Evolutionary conservation across 2,888 invertebrate species (phyloP), one percentile per base, ranked within the genome.

Genomic region (Lasioglossum morio): DNA sequence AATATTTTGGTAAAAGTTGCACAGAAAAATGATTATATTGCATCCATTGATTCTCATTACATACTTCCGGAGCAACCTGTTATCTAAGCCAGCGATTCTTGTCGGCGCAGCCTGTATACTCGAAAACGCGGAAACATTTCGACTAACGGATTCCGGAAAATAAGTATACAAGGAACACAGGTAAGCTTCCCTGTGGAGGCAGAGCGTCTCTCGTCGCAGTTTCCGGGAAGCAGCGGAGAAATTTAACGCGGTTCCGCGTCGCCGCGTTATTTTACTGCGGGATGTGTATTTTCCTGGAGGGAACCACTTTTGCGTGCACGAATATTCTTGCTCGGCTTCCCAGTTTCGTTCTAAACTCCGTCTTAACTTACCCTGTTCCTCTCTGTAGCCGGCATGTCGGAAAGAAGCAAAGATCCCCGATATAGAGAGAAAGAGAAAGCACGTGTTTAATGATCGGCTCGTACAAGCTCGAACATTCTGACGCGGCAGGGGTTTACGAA

Each of bases 381-480:
- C 70, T 69, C 43, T n/a, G 57, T 12, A n/a, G 12, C 57, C n/a
- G 4, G 57, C 4, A 57, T 3, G n/a, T n/a, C n/a, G 57, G n/a
- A 77, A 80, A 34, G 46, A 80, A 84, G 72, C 43, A 48, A 16
- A n/a, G 37, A 16, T 57, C 66, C 8, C 19, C 37, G 14, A 2
- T 70, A 46, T 3, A 34, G 46, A 57, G 57, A n/a, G 46, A 74
- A 46, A 70, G 74, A 79, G 78, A 63, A 79, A 60, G 73, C 75
- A 7, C 77, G 81, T 63, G 85, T 88, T 85, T 90, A 90, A 91
- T 81, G 90, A 89, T 89, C 57, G 86, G 84, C 79, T 40, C 70
- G 76, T 89, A 89, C 69, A 81, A 79, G 79, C 86, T 84, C 77
- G 76, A 77, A 79, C 53, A 48, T 66, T 48, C 81, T 72, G n/a